Percentiles rank a stretch among this genome's conserved stretches.
Evolutionary conservation across 2,797 vertebrate species (phyloP).

Genomic region (Notolepis coatsorum): DNA sequence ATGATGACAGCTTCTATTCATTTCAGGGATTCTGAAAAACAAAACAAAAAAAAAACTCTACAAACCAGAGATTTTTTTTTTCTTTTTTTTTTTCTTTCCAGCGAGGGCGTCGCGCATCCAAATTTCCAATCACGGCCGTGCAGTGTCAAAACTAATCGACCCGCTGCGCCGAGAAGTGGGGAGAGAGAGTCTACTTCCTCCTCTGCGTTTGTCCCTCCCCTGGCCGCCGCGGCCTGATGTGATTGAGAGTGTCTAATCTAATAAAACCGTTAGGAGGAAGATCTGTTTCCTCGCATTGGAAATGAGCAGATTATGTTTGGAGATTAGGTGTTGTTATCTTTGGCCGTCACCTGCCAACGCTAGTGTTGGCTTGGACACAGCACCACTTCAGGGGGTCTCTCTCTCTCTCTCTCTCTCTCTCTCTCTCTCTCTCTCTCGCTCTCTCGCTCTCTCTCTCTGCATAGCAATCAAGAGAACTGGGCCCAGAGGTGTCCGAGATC

Average conservation of each 20-base stretch:
- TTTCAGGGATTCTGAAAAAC: constrained; percentile 49
- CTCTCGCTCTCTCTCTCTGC: no score
- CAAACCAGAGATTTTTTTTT: constrained; percentile 23
- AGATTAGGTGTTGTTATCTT: constrained; percentile 75
- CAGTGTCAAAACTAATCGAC: constrained; percentile 66
- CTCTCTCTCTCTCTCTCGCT: no score
- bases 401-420: no score
- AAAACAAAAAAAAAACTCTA: constrained; percentile 53
- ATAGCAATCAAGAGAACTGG: constrained; percentile 59
- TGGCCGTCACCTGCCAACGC: constrained; percentile 47
- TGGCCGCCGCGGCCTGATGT: constrained; percentile 56
- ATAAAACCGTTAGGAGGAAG: constrained; percentile 60
- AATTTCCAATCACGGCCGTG: constrained; percentile 66
- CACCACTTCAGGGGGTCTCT: no score
- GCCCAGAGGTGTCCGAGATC: constrained; percentile 42
- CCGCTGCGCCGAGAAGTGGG: constrained; percentile 24
- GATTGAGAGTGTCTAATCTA: constrained; percentile 73
- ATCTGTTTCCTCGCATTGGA: constrained; percentile 56
- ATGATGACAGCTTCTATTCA: constrained; percentile 48
- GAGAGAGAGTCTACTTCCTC: constrained; percentile 58
- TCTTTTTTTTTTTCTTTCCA: constrained; percentile 30
- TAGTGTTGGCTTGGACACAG: constrained; percentile 38
- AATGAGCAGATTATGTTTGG: constrained; percentile 68
- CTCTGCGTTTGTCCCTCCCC: constrained; percentile 39
- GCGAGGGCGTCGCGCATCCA: constrained; percentile 41